Percentiles rank a stretch among this genome's conserved stretches.
These are phyloP conservation scores for Caranx ignobilis DNA, from an alignment of 2,113 vertebrate genomes.

Conservation along the genomic window DNA sequence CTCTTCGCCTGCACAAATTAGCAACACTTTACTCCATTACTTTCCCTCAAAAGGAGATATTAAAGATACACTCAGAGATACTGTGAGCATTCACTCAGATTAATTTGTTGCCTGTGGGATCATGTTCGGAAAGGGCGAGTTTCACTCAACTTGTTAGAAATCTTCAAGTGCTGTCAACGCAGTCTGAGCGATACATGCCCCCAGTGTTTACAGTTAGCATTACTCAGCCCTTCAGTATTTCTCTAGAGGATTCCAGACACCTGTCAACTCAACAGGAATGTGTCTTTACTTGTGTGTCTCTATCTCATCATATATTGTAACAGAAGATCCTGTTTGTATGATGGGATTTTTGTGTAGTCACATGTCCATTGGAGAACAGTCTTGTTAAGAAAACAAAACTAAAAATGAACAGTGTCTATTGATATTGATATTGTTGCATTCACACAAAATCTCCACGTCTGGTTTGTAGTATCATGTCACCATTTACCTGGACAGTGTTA, in stretches of 20 bases:
- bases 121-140: slow-evolving; percentile 16
- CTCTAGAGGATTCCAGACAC: slow-evolving; percentile 58
- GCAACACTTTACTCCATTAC: neutral
- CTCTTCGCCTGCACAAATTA: slow-evolving; percentile 13
- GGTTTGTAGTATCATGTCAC: neutral
- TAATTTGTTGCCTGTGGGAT: slow-evolving; percentile 22
- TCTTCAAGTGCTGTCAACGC: slow-evolving; percentile 41
- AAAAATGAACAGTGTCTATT: too few species aligned
- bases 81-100: slow-evolving; percentile 2
- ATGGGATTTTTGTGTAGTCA: neutral
- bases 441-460: neutral
- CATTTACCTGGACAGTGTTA: neutral
- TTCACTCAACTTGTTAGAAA: slow-evolving; percentile 35
- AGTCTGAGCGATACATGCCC: slow-evolving; percentile 30
- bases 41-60: slow-evolving; percentile 10
- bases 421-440: neutral
- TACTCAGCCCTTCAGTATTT: slow-evolving; percentile 69
- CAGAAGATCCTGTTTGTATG: slow-evolving; percentile 9
- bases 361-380: too few species aligned
- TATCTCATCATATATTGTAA: slow-evolving; percentile 27
- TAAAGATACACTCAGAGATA: slow-evolving; percentile 25
- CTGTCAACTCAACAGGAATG: slow-evolving; percentile 50
- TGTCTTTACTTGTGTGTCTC: slow-evolving; percentile 57
- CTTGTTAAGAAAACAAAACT: neutral
- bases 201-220: slow-evolving; percentile 46